Base-by-base conservation (phyloP, 2,888 invertebrate genomes). In the Lottia scabra region DNA sequence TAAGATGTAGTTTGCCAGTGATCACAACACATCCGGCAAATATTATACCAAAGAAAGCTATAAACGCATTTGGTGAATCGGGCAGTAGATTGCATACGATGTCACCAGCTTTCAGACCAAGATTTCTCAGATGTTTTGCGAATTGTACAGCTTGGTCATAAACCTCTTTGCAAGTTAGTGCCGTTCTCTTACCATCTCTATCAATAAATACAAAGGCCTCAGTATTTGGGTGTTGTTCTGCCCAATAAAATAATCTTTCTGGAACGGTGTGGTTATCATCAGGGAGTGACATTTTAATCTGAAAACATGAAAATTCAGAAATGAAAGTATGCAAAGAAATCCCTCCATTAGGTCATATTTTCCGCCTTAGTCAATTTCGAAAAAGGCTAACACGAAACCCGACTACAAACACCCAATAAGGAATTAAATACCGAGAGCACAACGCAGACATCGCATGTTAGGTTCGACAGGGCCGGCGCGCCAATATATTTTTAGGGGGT, bases 51-150 rank as follows among this genome's bases (percentile, higher is more conserved):
- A 67, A 67, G 19, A 38, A 48, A 43, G 63, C 48, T 10, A 68
- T 16, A 23, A 56, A 48, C n/a, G 23, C 62, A 38, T 68, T 62
- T 16, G 68, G 68, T 19, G 44, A 56, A 16, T 68, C 62, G 19
- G 68, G 68, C 27, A 68, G 68, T 10, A 62, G 16, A n/a, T 43
- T 30, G 45, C 68, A 56, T 16, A 68, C 56, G 30, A 68, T 43
- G 38, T 68, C 68, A 0, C 68, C 68, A 19, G 43, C 19, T 16
- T 68, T 56, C 8, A 30, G n/a, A n/a, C 68, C 30, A 2, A 56
- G 30, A 2, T 68, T 68, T 16, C 27, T 43, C 12, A 68, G 62
- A 62, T 38, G 68, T 16, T 38, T 56, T 10, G 56, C 56, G n/a
- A 68, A 27, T 23, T 12, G 48, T 16, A 30, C n/a, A 16, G 68